Evolutionary conservation across 1,140 invertebrate genomes (phyloP).

Genomic region (Melipona quadrifasciata): DNA sequence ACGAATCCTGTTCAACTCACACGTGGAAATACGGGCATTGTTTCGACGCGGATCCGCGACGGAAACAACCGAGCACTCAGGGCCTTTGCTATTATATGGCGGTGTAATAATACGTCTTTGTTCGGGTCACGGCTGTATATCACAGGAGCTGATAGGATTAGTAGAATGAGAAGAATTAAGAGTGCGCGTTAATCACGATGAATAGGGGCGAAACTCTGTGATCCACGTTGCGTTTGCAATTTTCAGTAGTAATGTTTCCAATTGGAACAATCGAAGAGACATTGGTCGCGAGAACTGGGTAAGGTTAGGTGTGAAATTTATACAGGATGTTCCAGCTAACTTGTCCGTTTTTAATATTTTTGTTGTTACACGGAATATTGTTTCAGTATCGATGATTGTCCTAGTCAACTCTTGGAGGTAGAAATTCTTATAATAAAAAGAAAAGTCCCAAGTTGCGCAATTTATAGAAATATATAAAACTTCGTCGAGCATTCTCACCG

Average conservation of each 20-base stretch:
- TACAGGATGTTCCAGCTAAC: too few relatives aligned
- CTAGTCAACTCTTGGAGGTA: too few relatives aligned
- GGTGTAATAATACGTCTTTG: slow-evolving; percentile 17
- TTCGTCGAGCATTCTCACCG: too few relatives aligned
- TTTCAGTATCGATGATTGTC: too few relatives aligned
- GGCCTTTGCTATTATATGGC: slow-evolving; percentile 1
- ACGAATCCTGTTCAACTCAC: neutral
- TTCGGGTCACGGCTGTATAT: neutral
- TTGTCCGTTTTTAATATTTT: too few relatives aligned
- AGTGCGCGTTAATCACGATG: neutral
- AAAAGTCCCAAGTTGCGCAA: too few relatives aligned
- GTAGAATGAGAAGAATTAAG: neutral
- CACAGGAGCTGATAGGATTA: neutral
- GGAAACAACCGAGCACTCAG: slow-evolving; percentile 5
- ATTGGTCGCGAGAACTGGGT: too few relatives aligned
- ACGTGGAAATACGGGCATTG: slow-evolving; percentile 19
- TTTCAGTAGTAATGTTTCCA: neutral
- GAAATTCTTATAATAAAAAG: too few relatives aligned
- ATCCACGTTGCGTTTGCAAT: neutral
- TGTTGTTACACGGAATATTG: too few relatives aligned
- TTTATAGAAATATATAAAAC: too few relatives aligned
- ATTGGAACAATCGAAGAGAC: neutral
- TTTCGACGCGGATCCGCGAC: neutral
- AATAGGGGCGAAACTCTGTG: neutral
- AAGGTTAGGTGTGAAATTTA: too few relatives aligned